A percentile compares a stretch with the other conserved stretches of the same genome.
Conservation (phyloP, 2,888 invertebrate species). For the Caenorhabditis uteleia region DNA sequence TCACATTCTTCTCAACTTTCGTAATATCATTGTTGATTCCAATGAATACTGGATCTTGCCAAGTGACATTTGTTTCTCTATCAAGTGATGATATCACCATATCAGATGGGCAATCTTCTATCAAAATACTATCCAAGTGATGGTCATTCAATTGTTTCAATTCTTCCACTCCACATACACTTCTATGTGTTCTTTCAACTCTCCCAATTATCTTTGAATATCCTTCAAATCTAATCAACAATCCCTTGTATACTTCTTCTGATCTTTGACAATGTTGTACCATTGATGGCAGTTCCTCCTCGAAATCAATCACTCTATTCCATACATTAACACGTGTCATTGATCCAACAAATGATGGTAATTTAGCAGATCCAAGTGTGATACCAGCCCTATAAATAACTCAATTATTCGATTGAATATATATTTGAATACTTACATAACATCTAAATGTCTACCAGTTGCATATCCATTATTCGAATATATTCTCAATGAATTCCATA, state of each 20-base stretch:
- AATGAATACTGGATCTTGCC: constrained; percentile 64
- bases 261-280: constrained; percentile 64
- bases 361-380: constrained; percentile 14
- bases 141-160: background rate
- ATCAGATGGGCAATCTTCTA: constrained; percentile 81
- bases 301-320: constrained; percentile 87
- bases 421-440: too few species aligned
- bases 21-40: constrained; percentile 45
- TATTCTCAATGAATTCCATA: constrained; percentile 93
- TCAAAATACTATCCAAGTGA: constrained; percentile 4
- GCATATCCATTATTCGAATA: constrained; percentile 89
- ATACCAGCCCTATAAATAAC: too few species aligned
- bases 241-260: constrained; percentile 81
- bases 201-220: constrained; percentile 78
- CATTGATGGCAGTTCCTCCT: constrained; percentile 71
- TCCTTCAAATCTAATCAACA: constrained; percentile 90
- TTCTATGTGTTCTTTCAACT: constrained; percentile 74
- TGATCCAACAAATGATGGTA: constrained; percentile 76
- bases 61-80: constrained; percentile 65
- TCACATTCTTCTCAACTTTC: constrained; percentile 65
- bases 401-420: too few species aligned
- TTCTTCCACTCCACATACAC: constrained; percentile 84
- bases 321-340: constrained; percentile 92
- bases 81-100: constrained; percentile 87
- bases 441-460: constrained; percentile 81